Percentiles rank a stretch among this genome's conserved stretches.
phyloP scores from a whole-genome alignment of 35 echinoderm and acorn worm genomes.

The Heliocidaris tuberculata region DNA sequence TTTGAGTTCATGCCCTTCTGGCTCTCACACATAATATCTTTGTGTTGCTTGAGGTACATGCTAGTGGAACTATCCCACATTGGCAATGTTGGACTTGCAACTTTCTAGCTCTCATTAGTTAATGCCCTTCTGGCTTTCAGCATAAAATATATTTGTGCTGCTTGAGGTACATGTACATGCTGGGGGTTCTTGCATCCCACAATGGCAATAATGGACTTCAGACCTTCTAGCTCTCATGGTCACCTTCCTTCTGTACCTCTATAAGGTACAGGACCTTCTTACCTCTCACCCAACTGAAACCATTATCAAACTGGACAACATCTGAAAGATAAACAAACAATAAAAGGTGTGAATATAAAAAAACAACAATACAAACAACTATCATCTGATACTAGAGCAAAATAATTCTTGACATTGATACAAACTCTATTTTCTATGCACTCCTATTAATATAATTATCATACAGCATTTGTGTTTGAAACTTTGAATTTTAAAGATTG shows the following conservation, averaged over 20 bases:
- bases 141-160: background rate
- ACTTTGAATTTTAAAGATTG: background rate
- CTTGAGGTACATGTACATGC: background rate
- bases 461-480: too few relatives aligned
- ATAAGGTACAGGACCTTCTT: constrained; percentile 50
- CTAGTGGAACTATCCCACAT: background rate
- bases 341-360: background rate
- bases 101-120: background rate
- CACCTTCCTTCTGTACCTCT: constrained; percentile 5
- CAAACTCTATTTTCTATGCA: background rate
- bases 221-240: background rate
- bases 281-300: constrained; percentile 53
- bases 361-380: background rate
- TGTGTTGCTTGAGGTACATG: background rate
- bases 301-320: constrained; percentile 53
- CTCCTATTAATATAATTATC: background rate
- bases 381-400: background rate
- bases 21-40: background rate
- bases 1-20: background rate
- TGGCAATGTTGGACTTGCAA: background rate
- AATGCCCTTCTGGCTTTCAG: background rate
- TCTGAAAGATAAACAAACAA: constrained; percentile 18
- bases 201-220: background rate
- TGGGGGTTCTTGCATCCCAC: background rate
- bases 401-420: background rate